A percentile compares a stretch with the other conserved stretches of the same genome.
Evolutionary conservation across 2,113 vertebrate genomes (phyloP).

Genomic region (Tonatia bakeri): DNA sequence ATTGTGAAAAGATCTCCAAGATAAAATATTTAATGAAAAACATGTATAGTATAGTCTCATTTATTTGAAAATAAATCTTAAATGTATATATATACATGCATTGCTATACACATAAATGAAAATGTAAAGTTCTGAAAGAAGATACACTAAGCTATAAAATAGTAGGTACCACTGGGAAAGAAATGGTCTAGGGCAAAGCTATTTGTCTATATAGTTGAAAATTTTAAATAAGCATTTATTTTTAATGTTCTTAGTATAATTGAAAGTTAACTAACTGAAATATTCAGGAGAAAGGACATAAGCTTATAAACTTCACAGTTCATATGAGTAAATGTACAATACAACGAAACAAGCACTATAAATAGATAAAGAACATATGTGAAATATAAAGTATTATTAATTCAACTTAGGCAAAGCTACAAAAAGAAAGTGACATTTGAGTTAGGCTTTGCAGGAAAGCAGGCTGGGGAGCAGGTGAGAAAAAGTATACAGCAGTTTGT

Average conservation of each 20-base stretch:
- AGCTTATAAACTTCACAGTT: neutral
- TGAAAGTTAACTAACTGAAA: neutral
- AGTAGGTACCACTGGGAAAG: neutral
- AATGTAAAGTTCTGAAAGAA: constrained; percentile 14
- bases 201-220: neutral
- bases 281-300: neutral
- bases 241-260: constrained; percentile 27
- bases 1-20: neutral
- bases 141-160: neutral
- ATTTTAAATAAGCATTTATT: neutral
- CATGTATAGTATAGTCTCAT: neutral
- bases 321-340: neutral
- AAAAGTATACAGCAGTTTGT: neutral
- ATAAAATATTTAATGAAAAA: constrained; percentile 37
- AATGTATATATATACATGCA: neutral
- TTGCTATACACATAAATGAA: neutral
- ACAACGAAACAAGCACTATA: neutral
- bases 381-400: neutral
- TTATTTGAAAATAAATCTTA: constrained; percentile 9
- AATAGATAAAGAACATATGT: neutral
- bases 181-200: neutral
- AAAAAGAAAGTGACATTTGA: neutral
- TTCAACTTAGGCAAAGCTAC: neutral
- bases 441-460: neutral
- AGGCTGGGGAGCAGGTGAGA: neutral